Evolutionary conservation across 2,113 vertebrate genomes (phyloP).

Genomic region (Columba livia): DNA sequence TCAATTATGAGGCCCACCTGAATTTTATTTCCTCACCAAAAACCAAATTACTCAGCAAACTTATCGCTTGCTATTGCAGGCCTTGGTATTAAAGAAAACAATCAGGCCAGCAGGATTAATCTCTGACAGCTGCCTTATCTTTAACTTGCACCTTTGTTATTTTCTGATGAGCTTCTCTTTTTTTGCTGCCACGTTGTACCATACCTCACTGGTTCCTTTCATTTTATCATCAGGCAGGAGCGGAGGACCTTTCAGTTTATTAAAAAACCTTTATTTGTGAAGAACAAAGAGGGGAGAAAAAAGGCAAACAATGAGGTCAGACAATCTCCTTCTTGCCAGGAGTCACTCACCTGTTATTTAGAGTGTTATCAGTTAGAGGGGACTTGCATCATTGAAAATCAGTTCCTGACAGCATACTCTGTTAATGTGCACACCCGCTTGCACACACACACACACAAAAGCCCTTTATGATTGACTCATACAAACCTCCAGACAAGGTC

Average conservation of each 20-base stretch:
- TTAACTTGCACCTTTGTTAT: slow-evolving; percentile 99
- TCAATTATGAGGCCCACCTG: slow-evolving; percentile 99
- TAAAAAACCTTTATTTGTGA: slow-evolving; percentile 99
- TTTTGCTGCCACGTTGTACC: slow-evolving; percentile 92
- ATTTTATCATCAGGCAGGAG: slow-evolving; percentile 94
- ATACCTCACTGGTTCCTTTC: slow-evolving; percentile 99
- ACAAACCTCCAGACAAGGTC: slow-evolving; percentile 82
- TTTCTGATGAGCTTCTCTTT: slow-evolving; percentile 99
- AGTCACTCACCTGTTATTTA: slow-evolving; percentile 99
- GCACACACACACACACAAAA: not conserved
- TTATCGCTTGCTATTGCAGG: slow-evolving; percentile 99
- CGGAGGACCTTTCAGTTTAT: slow-evolving; percentile 99
- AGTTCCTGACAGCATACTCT: slow-evolving; percentile 74
- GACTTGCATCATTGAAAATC: slow-evolving; percentile 81
- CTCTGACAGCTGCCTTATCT: slow-evolving; percentile 99
- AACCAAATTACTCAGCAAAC: slow-evolving; percentile 99
- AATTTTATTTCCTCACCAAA: slow-evolving; percentile 98
- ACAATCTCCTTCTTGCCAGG: slow-evolving; percentile 98
- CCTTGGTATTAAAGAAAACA: slow-evolving; percentile 99
- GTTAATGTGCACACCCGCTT: slow-evolving; percentile 33
- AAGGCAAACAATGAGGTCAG: slow-evolving; percentile 99
- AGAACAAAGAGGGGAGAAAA: slow-evolving; percentile 93
- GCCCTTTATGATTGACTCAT: slow-evolving; percentile 73
- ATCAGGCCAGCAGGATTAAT: slow-evolving; percentile 99
- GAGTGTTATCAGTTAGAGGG: slow-evolving; percentile 91